Percentiles rank a stretch among this genome's conserved stretches.
phyloP scores from a whole-genome alignment of 2,113 vertebrate species.

The Zosterops hypoxanthus region DNA sequence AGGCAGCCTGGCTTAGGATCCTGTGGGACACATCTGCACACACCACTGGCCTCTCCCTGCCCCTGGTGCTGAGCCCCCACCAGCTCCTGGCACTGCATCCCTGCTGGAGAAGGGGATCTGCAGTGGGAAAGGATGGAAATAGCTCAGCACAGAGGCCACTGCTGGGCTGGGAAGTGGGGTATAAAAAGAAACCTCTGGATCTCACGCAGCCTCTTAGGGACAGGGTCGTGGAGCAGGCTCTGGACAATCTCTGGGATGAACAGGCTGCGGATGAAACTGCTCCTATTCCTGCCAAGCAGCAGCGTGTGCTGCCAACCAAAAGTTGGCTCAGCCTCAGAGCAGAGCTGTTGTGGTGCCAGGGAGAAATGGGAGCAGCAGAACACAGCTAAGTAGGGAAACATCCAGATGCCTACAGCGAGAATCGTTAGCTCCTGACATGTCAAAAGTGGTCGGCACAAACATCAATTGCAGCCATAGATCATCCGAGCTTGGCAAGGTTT shows the following conservation, averaged over 20 bases:
- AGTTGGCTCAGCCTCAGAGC: neutral
- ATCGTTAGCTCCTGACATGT: neutral
- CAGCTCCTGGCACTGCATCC: neutral
- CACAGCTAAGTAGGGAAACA: neutral
- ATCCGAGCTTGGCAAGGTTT: neutral
- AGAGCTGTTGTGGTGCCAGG: conserved; percentile 34
- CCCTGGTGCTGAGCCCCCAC: neutral
- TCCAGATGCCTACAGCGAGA: conserved; percentile 18
- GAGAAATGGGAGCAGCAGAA: conserved; percentile 17
- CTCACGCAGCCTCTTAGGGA: neutral
- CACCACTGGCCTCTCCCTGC: neutral
- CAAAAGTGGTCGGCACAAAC: neutral
- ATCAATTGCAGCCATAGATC: conserved; percentile 10
- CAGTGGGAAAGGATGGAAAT: neutral
- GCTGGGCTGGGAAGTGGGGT: neutral
- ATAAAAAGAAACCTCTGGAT: neutral
- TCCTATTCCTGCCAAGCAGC: conserved; percentile 1
- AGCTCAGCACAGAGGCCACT: neutral
- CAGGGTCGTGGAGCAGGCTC: neutral
- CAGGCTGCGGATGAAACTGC: neutral
- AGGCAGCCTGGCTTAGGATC: neutral
- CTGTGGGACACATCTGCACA: neutral
- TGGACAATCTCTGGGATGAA: neutral
- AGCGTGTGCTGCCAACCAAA: neutral
- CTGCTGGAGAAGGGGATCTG: neutral